Conservation (phyloP, 2,113 vertebrate genomes). For the Clarias macrocephalus region DNA sequence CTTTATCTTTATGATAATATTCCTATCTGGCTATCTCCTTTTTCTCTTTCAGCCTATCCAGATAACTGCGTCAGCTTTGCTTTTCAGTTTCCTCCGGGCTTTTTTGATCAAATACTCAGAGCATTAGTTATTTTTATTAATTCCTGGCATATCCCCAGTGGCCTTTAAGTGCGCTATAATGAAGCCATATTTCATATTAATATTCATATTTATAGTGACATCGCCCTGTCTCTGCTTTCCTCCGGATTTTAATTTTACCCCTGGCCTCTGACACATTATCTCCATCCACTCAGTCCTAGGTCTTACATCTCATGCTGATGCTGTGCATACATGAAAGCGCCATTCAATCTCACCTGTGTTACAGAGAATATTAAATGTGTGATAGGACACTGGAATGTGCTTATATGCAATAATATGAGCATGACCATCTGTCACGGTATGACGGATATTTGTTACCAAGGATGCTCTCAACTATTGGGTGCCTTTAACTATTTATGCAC, state of each 20-base stretch:
- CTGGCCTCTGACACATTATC: slow-evolving; percentile 7
- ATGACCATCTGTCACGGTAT: neutral
- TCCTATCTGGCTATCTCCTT: neutral
- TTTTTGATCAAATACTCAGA: neutral
- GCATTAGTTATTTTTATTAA: neutral
- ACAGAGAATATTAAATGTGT: slow-evolving; percentile 15
- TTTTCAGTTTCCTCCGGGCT: neutral
- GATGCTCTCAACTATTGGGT: neutral
- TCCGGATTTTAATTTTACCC: slow-evolving; percentile 3
- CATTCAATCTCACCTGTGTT: slow-evolving; percentile 42
- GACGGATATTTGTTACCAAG: neutral
- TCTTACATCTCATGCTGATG: slow-evolving; percentile 5
- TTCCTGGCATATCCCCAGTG: slow-evolving; percentile 3
- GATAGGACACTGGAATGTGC: neutral
- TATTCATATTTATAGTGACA: slow-evolving; percentile 34
- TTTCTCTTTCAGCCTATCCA: neutral
- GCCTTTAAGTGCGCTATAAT: slow-evolving; percentile 13
- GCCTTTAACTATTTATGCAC: neutral
- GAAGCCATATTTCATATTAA: slow-evolving; percentile 1
- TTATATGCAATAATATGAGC: slow-evolving; percentile 37
- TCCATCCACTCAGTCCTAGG: slow-evolving; percentile 15
- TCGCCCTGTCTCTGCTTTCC: slow-evolving; percentile 11
- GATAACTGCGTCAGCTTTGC: neutral
- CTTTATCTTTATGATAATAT: neutral
- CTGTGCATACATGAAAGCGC: neutral